Percentiles rank a stretch among this genome's conserved stretches.
These are phyloP conservation scores for Belonocnema kinseyi DNA, from an alignment of 1,140 invertebrate species.

Conservation along the genomic window DNA sequence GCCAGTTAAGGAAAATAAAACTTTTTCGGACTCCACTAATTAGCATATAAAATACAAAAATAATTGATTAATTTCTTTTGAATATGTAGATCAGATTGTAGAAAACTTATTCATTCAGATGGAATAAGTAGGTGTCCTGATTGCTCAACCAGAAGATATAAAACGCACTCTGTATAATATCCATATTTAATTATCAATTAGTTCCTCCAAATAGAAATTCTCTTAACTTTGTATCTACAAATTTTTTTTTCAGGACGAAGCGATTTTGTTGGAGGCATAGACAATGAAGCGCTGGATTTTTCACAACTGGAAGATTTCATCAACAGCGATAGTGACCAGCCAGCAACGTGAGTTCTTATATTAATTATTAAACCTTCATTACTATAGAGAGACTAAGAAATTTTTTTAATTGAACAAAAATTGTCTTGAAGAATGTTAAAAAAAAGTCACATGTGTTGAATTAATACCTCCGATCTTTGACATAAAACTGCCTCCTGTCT, in stretches of 20 bases:
- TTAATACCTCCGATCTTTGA: too few relatives aligned
- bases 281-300: constrained; percentile 88
- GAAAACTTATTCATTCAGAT: constrained; percentile 8
- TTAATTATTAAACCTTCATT: background rate
- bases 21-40: too few relatives aligned
- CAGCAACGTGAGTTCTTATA: constrained; percentile 66
- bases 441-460: too few relatives aligned
- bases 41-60: too few relatives aligned
- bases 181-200: constrained; percentile 33
- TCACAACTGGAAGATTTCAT: constrained; percentile 88
- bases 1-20: too few relatives aligned
- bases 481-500: too few relatives aligned
- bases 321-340: constrained; percentile 79
- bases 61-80: too few relatives aligned
- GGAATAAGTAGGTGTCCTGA: constrained; percentile 18
- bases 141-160: constrained; percentile 1
- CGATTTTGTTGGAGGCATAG: constrained; percentile 87
- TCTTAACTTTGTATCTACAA: constrained; percentile 24
- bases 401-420: too few relatives aligned
- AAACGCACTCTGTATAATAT: background rate
- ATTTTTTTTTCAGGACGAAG: constrained; percentile 70
- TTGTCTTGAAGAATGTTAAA: too few relatives aligned
- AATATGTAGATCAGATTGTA: background rate
- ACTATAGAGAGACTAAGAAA: background rate
- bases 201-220: constrained; percentile 30